These are phyloP conservation scores for Chrysodeixis includens DNA, from an alignment of 2,888 invertebrate species.

Conservation along the genomic window DNA sequence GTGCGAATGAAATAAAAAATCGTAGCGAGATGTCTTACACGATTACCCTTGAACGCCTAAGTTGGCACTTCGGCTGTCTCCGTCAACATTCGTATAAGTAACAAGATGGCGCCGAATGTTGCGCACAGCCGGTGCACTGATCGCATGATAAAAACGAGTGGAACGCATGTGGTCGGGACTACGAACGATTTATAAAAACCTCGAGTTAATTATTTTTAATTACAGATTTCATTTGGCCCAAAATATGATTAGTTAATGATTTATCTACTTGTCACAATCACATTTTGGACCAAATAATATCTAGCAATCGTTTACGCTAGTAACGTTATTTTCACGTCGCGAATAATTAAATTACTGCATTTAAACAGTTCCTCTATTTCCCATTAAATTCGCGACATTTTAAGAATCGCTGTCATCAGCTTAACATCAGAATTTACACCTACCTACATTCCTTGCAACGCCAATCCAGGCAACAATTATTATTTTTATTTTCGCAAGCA, in stretches of 20 bases:
- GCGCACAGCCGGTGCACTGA: slow-evolving; percentile 17
- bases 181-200: slow-evolving; percentile 26
- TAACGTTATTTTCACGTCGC: background rate
- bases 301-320: background rate
- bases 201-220: background rate
- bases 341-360: background rate
- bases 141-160: slow-evolving; percentile 36
- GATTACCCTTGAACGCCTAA: slow-evolving; percentile 57
- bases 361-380: background rate
- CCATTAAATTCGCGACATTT: background rate
- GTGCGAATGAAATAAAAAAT: slow-evolving; percentile 50
- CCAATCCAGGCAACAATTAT: slow-evolving; percentile 9
- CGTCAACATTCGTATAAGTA: slow-evolving; percentile 33
- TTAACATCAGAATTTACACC: slow-evolving; percentile 18
- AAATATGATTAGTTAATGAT: background rate
- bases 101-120: slow-evolving; percentile 28
- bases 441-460: slow-evolving; percentile 22
- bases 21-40: slow-evolving; percentile 52
- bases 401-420: background rate
- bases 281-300: background rate
- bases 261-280: background rate
- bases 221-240: slow-evolving; percentile 1
- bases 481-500: slow-evolving; percentile 47
- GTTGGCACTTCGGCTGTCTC: slow-evolving; percentile 31
- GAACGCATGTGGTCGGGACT: slow-evolving; percentile 51